Evolutionary conservation across 2,113 vertebrate genomes (phyloP).

Genomic region (Thryonomys swinderianus): DNA sequence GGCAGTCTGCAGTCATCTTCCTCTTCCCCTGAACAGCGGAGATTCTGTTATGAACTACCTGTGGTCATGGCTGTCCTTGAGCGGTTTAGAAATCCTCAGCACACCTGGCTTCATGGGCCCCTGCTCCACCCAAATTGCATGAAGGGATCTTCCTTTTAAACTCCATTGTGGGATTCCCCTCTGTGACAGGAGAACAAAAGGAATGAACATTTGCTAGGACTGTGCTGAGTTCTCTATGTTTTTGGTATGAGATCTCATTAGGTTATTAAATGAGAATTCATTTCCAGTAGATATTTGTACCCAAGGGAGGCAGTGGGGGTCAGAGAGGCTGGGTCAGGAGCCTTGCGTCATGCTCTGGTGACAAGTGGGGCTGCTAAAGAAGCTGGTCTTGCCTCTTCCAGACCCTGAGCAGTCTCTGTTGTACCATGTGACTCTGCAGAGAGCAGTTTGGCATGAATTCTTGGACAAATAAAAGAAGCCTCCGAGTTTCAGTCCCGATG

Average conservation of each 20-base stretch:
- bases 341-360: not conserved
- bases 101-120: not conserved
- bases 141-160: too few species aligned
- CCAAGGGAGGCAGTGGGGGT: not conserved
- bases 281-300: not conserved
- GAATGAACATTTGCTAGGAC: not conserved
- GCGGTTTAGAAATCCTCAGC: not conserved
- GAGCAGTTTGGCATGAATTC: not conserved
- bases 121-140: too few species aligned
- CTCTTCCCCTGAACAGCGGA: not conserved
- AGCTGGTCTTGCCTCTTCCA: not conserved
- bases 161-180: not conserved
- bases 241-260: not conserved
- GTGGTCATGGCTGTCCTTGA: not conserved
- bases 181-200: not conserved
- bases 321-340: not conserved
- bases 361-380: not conserved
- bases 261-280: not conserved
- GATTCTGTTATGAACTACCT: not conserved
- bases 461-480: slow-evolving; percentile 11
- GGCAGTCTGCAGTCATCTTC: not conserved
- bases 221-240: not conserved
- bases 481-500: not conserved
- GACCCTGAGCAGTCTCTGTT: not conserved
- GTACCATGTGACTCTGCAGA: not conserved